Conservation (phyloP, 2,888 invertebrate species). For the Gymnocheta viridis region DNA sequence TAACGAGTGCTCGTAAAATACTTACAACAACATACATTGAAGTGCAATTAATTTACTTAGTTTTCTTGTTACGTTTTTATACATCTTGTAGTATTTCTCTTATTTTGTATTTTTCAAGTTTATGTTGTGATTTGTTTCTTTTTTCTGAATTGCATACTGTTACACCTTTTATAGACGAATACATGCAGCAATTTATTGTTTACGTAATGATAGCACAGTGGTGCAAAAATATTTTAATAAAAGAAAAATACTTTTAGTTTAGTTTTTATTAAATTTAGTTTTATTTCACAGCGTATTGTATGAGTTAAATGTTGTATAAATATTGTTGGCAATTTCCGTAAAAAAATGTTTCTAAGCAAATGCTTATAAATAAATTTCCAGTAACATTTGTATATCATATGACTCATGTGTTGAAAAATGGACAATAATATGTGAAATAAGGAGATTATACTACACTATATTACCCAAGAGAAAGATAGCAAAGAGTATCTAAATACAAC, state of each 20-base stretch:
- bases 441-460: no score
- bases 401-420: no score
- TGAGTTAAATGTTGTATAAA: no score
- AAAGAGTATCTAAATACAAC: no score
- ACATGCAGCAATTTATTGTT: neutral
- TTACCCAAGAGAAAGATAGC: no score
- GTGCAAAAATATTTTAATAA: neutral
- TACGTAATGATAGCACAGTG: slow-evolving; percentile 21
- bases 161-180: neutral
- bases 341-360: no score
- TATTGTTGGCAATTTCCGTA: no score
- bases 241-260: neutral
- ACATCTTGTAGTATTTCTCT: neutral
- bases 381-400: no score
- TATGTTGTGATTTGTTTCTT: neutral
- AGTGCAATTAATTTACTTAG: slow-evolving; percentile 44
- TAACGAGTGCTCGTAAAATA: slow-evolving; percentile 19
- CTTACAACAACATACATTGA: neutral
- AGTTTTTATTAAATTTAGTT: neutral
- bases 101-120: neutral
- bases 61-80: slow-evolving; percentile 9
- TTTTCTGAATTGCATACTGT: neutral
- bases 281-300: neutral
- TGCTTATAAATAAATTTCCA: no score
- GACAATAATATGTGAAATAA: no score